These are phyloP conservation scores for Tor tambroides DNA, from an alignment of 2,113 vertebrate species.

Conservation along the genomic window DNA sequence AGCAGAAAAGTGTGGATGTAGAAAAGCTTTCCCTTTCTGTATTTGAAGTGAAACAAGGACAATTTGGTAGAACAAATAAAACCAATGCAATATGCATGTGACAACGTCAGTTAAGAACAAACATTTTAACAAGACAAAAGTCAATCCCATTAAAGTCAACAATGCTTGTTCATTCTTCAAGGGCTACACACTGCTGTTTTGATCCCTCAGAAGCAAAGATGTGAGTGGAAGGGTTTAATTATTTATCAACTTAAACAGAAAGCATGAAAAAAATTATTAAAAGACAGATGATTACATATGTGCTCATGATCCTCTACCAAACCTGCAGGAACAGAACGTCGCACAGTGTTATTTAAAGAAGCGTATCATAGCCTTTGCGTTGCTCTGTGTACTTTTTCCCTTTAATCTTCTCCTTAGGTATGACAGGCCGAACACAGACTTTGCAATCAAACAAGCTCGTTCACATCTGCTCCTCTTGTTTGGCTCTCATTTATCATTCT, in stretches of 20 bases:
- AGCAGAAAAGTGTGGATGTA: neutral
- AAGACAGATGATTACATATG: conserved; percentile 59
- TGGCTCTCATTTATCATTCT: neutral
- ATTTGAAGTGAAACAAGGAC: conserved; percentile 6
- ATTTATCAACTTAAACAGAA: conserved; percentile 41
- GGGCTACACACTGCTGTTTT: neutral
- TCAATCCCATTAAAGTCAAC: neutral
- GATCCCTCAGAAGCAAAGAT: conserved; percentile 35
- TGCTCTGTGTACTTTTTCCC: conserved; percentile 7
- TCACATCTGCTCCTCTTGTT: conserved; percentile 4
- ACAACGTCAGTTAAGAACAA: neutral
- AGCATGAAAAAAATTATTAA: conserved; percentile 9
- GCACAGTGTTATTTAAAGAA: conserved; percentile 16
- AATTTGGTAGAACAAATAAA: neutral
- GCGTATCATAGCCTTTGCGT: neutral
- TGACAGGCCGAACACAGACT: conserved; percentile 18
- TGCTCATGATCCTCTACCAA: conserved; percentile 49
- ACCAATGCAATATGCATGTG: neutral
- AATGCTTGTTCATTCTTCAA: neutral
- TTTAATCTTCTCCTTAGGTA: conserved; percentile 4
- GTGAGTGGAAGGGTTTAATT: conserved; percentile 42
- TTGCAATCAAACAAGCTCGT: conserved; percentile 11
- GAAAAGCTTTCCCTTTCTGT: conserved; percentile 1
- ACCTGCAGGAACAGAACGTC: conserved; percentile 16
- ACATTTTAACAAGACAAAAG: conserved; percentile 2